These are phyloP conservation scores for Girardia tigrina DNA, from an alignment of 2,888 invertebrate genomes.

Conservation along the genomic window DNA sequence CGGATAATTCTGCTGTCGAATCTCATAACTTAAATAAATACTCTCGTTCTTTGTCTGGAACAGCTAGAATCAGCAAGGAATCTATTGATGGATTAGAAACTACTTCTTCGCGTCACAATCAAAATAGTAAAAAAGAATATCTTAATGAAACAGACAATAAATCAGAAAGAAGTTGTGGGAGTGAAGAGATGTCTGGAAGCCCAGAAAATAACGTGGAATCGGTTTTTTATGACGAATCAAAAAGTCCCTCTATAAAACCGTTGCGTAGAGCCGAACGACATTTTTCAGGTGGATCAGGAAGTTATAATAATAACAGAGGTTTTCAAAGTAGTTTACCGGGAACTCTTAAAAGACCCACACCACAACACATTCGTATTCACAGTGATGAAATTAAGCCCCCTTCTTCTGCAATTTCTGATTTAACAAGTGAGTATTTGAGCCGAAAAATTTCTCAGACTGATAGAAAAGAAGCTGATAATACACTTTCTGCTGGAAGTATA, in stretches of 20 bases:
- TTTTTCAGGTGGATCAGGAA: not conserved
- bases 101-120: not conserved
- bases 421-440: not conserved
- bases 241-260: not conserved
- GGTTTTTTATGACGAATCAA: not conserved
- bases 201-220: conserved; percentile 16
- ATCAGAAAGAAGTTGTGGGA: not conserved
- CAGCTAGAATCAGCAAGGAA: not conserved
- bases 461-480: not conserved
- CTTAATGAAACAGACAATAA: not conserved
- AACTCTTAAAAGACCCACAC: conserved; percentile 6
- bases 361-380: conserved; percentile 33
- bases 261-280: not conserved
- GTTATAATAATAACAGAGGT: not conserved
- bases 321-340: conserved; percentile 17
- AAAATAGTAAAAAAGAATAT: not conserved
- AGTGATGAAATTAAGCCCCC: conserved; percentile 31
- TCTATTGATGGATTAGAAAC: not conserved
- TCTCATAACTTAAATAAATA: conserved; percentile 17
- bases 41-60: not conserved
- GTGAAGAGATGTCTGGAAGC: not conserved
- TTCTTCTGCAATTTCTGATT: not conserved
- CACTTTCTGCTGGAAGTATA: not conserved
- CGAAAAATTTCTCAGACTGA: conserved; percentile 19
- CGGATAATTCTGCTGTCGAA: not conserved